phyloP scores from a whole-genome alignment of 2,888 invertebrate genomes.

The Sarcophaga caerulescens region DNA sequence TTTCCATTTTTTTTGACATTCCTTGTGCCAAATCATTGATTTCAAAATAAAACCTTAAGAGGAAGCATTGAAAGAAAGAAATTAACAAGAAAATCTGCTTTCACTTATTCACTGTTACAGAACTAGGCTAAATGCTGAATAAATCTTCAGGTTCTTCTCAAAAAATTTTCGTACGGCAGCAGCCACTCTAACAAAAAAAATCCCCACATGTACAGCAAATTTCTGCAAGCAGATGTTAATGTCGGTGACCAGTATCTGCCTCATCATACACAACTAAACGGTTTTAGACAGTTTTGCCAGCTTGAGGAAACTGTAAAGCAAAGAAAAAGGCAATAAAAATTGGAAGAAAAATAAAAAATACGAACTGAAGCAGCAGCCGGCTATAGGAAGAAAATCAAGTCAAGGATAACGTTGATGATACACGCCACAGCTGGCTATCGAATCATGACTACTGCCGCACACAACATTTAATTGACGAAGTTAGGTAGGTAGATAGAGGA shows the following conservation, averaged over 20 bases:
- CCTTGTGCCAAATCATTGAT: too few relatives aligned
- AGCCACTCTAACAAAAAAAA: too few relatives aligned
- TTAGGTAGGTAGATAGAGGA: neutral
- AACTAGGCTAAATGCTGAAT: slow-evolving; percentile 58
- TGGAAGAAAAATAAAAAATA: slow-evolving; percentile 5
- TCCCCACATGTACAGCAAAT: slow-evolving; percentile 17
- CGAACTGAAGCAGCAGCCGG: neutral
- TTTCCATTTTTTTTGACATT: too few relatives aligned
- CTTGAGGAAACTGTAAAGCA: slow-evolving; percentile 8
- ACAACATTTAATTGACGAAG: slow-evolving; percentile 33
- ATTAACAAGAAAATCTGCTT: neutral
- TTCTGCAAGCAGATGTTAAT: slow-evolving; percentile 30
- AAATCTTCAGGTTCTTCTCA: slow-evolving; percentile 36
- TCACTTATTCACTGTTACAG: neutral
- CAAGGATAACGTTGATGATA: slow-evolving; percentile 62
- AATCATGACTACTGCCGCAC: slow-evolving; percentile 50
- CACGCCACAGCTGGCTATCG: slow-evolving; percentile 58
- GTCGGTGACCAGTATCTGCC: slow-evolving; percentile 33
- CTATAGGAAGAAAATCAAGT: slow-evolving; percentile 53
- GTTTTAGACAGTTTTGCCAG: neutral
- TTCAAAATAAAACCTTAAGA: too few relatives aligned
- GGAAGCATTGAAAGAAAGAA: too few relatives aligned
- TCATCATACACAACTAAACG: neutral
- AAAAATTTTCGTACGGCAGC: slow-evolving; percentile 30
- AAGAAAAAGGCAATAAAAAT: slow-evolving; percentile 27